Conservation (phyloP, 2,113 vertebrate genomes). For the Tachysurus vachellii region DNA sequence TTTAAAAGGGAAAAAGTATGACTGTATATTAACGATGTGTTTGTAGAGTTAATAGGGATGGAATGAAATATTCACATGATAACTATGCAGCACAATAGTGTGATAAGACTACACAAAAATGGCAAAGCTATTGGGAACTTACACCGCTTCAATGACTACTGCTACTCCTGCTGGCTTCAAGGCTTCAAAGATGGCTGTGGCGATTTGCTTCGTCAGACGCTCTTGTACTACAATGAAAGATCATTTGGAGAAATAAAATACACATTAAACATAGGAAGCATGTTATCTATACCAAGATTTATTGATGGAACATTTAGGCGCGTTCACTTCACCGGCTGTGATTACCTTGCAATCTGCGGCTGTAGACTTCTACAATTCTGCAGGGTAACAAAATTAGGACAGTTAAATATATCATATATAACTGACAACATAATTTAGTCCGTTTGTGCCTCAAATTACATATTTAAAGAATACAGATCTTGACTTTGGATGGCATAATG, state of each 20-base stretch:
- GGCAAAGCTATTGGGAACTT: conserved; percentile 53
- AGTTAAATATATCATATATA: neutral
- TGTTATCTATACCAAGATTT: neutral
- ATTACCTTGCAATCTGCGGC: conserved; percentile 81
- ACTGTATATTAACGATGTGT: neutral
- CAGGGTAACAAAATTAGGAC: conserved; percentile 31
- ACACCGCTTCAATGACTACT: conserved; percentile 75
- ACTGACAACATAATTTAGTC: neutral
- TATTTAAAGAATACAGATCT: neutral
- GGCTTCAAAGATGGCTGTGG: conserved; percentile 70
- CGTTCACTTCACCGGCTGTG: neutral
- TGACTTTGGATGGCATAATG: neutral
- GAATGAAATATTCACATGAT: neutral
- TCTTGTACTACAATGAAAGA: conserved; percentile 73
- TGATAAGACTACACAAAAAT: neutral
- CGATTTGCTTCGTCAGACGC: conserved; percentile 78
- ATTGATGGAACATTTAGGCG: neutral
- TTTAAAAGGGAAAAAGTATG: neutral
- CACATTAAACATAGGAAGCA: neutral
- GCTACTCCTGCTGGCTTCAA: conserved; percentile 75
- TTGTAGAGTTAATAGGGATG: neutral
- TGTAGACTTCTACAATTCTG: conserved; percentile 83
- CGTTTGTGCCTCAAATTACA: neutral
- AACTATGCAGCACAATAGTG: neutral
- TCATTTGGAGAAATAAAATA: neutral